Percentiles rank a stretch among this genome's conserved stretches.
Conservation (phyloP, 2,888 invertebrate species). For the Agrilus biguttatus region DNA sequence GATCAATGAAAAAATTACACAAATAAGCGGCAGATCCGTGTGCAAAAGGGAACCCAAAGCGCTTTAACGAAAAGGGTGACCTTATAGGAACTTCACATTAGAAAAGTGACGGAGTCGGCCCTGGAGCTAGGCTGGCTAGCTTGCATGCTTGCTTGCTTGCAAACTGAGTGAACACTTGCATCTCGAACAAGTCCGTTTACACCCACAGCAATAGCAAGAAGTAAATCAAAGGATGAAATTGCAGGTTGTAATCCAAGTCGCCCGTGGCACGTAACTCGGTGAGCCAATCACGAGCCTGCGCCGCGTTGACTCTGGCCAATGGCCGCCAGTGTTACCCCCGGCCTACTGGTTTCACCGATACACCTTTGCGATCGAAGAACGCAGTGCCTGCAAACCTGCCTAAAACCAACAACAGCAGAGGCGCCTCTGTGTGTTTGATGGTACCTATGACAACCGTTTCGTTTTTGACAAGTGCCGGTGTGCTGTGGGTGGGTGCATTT, state of each 20-base stretch:
- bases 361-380: slow-evolving; percentile 18
- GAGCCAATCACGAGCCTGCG: slow-evolving; percentile 28
- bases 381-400: slow-evolving; percentile 27
- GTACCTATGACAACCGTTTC: slow-evolving; percentile 1
- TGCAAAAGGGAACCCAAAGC: too few relatives aligned
- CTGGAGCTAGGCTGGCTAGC: too few relatives aligned
- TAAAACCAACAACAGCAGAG: slow-evolving; percentile 17
- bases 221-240: slow-evolving; percentile 31
- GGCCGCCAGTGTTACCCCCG: slow-evolving; percentile 31
- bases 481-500: neutral
- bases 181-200: slow-evolving; percentile 11
- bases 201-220: slow-evolving; percentile 22
- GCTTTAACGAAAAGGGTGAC: too few relatives aligned
- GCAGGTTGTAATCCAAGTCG: slow-evolving; percentile 28
- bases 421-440: neutral
- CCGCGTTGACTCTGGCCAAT: slow-evolving; percentile 28
- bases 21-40: too few relatives aligned
- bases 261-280: slow-evolving; percentile 29
- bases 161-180: slow-evolving; percentile 6
- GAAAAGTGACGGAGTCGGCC: too few relatives aligned
- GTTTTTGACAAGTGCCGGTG: neutral
- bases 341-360: slow-evolving; percentile 24
- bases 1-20: too few relatives aligned
- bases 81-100: too few relatives aligned
- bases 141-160: too few relatives aligned